Conservation (phyloP, 2,113 vertebrate species). For the Hipposideros armiger region DNA sequence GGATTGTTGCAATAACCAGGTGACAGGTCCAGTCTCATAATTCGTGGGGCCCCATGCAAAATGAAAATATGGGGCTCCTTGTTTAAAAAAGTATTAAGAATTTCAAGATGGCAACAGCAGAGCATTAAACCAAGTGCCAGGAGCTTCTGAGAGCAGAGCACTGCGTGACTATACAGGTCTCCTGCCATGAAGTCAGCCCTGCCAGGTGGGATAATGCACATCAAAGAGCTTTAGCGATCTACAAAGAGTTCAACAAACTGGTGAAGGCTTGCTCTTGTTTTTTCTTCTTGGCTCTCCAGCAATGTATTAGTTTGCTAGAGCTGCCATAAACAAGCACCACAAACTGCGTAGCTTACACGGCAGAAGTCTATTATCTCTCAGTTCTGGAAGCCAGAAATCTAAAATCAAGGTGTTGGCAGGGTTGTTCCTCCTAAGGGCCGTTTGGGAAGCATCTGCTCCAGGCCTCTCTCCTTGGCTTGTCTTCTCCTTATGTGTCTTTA, state of each 20-base stretch:
- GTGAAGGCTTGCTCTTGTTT: neutral
- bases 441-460: neutral
- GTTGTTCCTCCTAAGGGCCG: neutral
- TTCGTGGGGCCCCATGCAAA: neutral
- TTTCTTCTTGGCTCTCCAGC: neutral
- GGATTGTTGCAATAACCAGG: neutral
- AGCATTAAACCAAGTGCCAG: neutral
- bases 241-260: neutral
- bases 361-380: neutral
- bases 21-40: neutral
- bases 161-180: neutral
- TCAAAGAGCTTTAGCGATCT: neutral
- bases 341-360: neutral
- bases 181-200: neutral
- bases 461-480: neutral
- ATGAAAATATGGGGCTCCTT: neutral
- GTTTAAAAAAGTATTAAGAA: neutral
- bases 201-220: neutral
- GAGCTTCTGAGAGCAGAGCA: neutral
- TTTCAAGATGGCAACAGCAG: neutral
- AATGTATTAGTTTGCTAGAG: neutral
- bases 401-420: neutral
- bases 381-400: neutral
- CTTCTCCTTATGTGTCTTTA: neutral
- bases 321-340: neutral